These are phyloP conservation scores for Spodoptera littoralis DNA, from an alignment of 2,888 invertebrate genomes.

Conservation along the genomic window DNA sequence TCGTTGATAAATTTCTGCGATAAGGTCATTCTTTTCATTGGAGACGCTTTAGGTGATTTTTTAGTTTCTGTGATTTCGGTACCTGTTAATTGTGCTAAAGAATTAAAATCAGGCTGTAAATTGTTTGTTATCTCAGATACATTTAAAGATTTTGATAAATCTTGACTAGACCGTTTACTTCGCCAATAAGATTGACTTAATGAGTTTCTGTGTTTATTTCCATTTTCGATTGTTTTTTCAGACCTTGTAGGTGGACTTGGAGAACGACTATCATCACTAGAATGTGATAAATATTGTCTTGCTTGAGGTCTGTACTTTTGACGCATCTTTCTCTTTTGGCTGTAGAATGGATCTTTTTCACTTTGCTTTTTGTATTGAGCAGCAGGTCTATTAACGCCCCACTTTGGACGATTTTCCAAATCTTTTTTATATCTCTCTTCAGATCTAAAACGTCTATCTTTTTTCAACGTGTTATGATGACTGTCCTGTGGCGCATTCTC, in stretches of 20 bases:
- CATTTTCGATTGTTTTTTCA: slow-evolving; percentile 79
- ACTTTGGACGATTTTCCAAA: slow-evolving; percentile 91
- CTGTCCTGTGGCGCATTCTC: slow-evolving; percentile 86
- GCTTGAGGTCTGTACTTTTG: slow-evolving; percentile 90
- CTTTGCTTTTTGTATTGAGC: slow-evolving; percentile 96
- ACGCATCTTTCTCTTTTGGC: slow-evolving; percentile 91
- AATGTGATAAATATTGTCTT: slow-evolving; percentile 87
- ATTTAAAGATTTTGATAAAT: slow-evolving; percentile 77
- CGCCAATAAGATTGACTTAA: slow-evolving; percentile 87
- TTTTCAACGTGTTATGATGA: slow-evolving; percentile 84
- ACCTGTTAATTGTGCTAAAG: slow-evolving; percentile 83
- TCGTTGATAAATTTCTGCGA: slow-evolving; percentile 88
- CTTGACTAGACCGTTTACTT: slow-evolving; percentile 81
- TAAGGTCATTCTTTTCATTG: slow-evolving; percentile 79
- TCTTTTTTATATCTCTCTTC: slow-evolving; percentile 88
- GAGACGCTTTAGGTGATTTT: slow-evolving; percentile 79
- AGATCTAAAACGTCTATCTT: slow-evolving; percentile 86
- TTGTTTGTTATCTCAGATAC: slow-evolving; percentile 70
- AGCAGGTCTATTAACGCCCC: slow-evolving; percentile 93
- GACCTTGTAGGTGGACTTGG: slow-evolving; percentile 86
- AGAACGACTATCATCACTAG: slow-evolving; percentile 90
- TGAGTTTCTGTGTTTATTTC: slow-evolving; percentile 80
- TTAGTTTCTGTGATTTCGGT: slow-evolving; percentile 73
- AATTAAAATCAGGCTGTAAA: slow-evolving; percentile 85
- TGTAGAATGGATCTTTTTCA: slow-evolving; percentile 95